Conservation (phyloP, 2,888 invertebrate species). For the Pecten maximus region DNA sequence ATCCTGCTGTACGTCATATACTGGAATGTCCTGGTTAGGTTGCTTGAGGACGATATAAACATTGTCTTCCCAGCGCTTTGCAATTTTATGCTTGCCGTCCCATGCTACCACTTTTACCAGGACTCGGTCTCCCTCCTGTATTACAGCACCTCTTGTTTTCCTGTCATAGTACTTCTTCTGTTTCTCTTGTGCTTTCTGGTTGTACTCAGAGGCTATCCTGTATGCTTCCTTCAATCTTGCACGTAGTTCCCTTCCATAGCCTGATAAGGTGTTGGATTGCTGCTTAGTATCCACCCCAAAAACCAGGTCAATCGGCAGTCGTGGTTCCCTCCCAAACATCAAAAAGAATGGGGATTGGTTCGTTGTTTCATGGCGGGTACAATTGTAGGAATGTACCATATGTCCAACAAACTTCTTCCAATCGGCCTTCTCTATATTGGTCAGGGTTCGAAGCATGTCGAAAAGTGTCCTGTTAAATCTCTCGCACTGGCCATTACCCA, state of each 20-base stretch:
- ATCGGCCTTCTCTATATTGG: constrained; percentile 44
- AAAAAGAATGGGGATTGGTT: constrained; percentile 28
- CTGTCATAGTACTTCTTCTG: constrained; percentile 49
- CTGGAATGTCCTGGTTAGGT: constrained; percentile 40
- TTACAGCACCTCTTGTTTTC: constrained; percentile 42
- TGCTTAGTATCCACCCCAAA: constrained; percentile 44
- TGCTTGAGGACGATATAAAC: constrained; percentile 43
- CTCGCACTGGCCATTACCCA: too few relatives aligned
- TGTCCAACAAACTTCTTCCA: constrained; percentile 50
- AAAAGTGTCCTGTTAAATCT: constrained; percentile 53
- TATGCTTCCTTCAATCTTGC: constrained; percentile 46
- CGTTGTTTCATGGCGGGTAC: constrained; percentile 51
- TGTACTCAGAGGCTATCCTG: constrained; percentile 39
- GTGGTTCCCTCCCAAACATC: constrained; percentile 52
- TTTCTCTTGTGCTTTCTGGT: background rate
- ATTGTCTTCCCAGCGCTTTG: constrained; percentile 50
- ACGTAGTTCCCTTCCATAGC: constrained; percentile 42
- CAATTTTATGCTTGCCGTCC: constrained; percentile 53
- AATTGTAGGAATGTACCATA: constrained; percentile 52
- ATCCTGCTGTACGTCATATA: constrained; percentile 38
- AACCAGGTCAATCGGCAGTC: constrained; percentile 53
- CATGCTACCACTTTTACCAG: constrained; percentile 46
- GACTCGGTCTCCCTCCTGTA: constrained; percentile 48
- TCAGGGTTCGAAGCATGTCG: constrained; percentile 51
- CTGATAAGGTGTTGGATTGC: background rate